These are phyloP conservation scores for Myioborus miniatus DNA, from an alignment of 2,797 vertebrate genomes.

Conservation along the genomic window DNA sequence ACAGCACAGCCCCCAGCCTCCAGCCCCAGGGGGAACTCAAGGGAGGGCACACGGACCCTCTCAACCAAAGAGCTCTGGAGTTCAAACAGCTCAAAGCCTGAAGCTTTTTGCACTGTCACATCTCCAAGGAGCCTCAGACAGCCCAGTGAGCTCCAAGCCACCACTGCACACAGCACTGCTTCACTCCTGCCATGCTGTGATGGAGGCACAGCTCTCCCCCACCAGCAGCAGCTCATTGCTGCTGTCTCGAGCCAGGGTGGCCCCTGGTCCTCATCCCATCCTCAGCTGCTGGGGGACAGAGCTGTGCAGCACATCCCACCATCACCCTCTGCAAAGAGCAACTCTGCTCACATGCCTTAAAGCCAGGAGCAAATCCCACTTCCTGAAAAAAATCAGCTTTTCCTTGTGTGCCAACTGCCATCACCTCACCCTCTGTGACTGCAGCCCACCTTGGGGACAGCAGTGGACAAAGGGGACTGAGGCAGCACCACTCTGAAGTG, in stretches of 20 bases:
- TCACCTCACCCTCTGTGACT: accelerated
- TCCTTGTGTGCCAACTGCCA: neutral
- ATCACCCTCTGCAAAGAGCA: accelerated
- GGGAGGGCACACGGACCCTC: neutral
- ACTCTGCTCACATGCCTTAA: neutral
- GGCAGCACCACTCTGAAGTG: accelerated
- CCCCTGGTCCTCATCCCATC: neutral
- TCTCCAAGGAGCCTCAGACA: neutral
- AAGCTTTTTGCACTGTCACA: neutral
- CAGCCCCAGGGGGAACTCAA: accelerated
- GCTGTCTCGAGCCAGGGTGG: accelerated
- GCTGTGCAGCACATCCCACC: neutral
- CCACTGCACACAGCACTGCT: accelerated
- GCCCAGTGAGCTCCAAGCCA: neutral
- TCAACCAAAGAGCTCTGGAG: neutral
- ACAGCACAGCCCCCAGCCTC: accelerated
- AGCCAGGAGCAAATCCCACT: neutral
- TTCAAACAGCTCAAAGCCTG: neutral
- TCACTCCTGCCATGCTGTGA: accelerated
- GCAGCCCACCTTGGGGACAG: neutral
- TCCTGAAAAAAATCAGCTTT: neutral
- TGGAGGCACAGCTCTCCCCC: neutral
- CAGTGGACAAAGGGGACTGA: accelerated
- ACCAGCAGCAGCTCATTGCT: accelerated
- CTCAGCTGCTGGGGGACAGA: neutral